Evolutionary conservation across 2,888 invertebrate genomes (phyloP), one percentile per base, ranked within the genome.

Genomic region (Clostera curtula): DNA sequence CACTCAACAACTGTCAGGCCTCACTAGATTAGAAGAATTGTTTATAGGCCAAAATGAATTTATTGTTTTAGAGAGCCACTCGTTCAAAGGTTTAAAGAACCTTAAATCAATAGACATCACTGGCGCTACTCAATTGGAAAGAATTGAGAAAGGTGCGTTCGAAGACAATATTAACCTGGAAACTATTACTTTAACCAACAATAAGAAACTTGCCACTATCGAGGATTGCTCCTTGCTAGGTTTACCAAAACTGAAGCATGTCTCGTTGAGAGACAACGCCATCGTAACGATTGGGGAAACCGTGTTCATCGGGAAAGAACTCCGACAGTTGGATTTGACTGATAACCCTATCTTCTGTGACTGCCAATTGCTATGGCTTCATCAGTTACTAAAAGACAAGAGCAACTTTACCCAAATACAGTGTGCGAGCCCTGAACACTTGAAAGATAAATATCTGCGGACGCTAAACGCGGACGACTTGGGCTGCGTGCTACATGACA

Each of bases 1-100:
- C 3, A 93, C 94, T 0, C 80, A 86, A 10, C 92, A 93, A 39
- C 60, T 95, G 17, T 87, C 90, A 3, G 85, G 88, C 25, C 75
- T 95, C 29, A 85, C 87, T 4, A 87, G 94, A 22, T 73, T 95
- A 32, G 95, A 95, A 63, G 92, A 93, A 47, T 79, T 95, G 24
- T 89, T 88, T 15, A 87, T 95, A 31, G 95, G 95, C 0, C 93
- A 94, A 61, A 95, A 95, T 58, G 91, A 91, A 40, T 94, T 94
- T 54, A 74, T 87, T 19, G 76, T 85, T 0, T 70, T 95, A 25
- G 88, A 89, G 50, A 86, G 88, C 5, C 89, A 91, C 43, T 91
- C 93, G 0, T 94, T 95, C 63, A 88, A 87, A 43, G 93, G 93
- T 0, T 75, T 95, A 30, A 88, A 89, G 32, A 93, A 93, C 60